phyloP scores from a whole-genome alignment of 2,113 vertebrate genomes.

The Panthera tigris region DNA sequence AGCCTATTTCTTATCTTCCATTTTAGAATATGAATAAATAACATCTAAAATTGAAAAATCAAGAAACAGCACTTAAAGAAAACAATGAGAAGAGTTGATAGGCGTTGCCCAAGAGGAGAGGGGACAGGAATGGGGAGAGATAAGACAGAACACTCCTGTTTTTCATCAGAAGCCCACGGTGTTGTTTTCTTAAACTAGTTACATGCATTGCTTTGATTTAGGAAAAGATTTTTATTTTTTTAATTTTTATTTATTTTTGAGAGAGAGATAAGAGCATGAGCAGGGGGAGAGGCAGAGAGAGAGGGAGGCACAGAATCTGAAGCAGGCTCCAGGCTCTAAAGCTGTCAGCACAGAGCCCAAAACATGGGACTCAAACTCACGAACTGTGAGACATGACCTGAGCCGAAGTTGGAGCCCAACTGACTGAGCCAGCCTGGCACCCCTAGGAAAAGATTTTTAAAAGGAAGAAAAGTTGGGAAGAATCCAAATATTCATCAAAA shows the following conservation, averaged over 20 bases:
- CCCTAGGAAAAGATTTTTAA: not conserved
- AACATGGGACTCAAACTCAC: too few species aligned
- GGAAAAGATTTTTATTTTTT: not conserved
- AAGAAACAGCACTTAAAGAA: constrained; percentile 6
- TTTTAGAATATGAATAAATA: constrained; percentile 17
- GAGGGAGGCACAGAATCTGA: too few species aligned
- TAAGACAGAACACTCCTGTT: not conserved
- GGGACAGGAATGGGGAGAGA: not conserved
- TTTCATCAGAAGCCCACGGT: not conserved
- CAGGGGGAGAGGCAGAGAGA: too few species aligned
- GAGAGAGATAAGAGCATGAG: too few species aligned
- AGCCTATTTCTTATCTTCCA: not conserved
- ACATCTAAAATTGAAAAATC: constrained; percentile 2
- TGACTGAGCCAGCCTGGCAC: too few species aligned
- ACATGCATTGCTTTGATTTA: not conserved
- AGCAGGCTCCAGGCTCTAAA: too few species aligned
- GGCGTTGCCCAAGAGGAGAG: not conserved
- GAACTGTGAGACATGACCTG: too few species aligned
- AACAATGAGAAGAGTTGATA: not conserved
- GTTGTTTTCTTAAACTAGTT: not conserved
- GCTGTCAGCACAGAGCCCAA: too few species aligned
- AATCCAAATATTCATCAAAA: not conserved
- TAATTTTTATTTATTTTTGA: too few species aligned
- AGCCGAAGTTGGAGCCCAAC: too few species aligned
- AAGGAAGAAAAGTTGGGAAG: not conserved